Evolutionary conservation across 2,113 vertebrate genomes (phyloP).

Genomic region (Corydoras maculifer): DNA sequence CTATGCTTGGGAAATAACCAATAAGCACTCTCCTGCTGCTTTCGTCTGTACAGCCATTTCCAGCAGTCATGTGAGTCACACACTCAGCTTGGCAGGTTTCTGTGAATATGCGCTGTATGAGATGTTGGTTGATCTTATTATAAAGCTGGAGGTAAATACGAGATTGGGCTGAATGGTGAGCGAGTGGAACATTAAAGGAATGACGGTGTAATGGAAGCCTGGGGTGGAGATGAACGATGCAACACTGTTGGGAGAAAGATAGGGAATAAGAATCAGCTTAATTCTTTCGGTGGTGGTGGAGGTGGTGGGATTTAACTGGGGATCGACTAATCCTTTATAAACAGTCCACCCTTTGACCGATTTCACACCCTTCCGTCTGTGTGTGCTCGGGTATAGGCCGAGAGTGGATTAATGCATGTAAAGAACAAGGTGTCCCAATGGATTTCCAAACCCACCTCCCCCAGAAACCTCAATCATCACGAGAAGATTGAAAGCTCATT

Average conservation of each 20-base stretch:
- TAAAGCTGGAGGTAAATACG: no score
- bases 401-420: constrained; percentile 12
- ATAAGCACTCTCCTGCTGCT: no score
- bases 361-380: constrained; percentile 30
- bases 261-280: background rate
- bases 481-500: no score
- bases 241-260: background rate
- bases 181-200: background rate
- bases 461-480: background rate
- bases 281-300: constrained; percentile 12
- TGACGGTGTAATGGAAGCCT: background rate
- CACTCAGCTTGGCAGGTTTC: no score
- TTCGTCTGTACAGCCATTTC: no score
- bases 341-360: constrained; percentile 12
- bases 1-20: no score
- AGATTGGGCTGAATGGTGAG: no score
- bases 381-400: background rate
- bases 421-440: constrained; percentile 1
- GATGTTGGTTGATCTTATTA: background rate
- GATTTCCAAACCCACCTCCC: constrained; percentile 8
- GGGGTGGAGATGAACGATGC: background rate
- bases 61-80: no score
- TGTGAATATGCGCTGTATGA: no score
- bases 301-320: constrained; percentile 14
- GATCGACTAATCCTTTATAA: constrained; percentile 17